A percentile compares a stretch with the other conserved stretches of the same genome.
These are phyloP conservation scores for Heliconius charithonia DNA, from an alignment of 2,888 invertebrate species.

Conservation along the genomic window DNA sequence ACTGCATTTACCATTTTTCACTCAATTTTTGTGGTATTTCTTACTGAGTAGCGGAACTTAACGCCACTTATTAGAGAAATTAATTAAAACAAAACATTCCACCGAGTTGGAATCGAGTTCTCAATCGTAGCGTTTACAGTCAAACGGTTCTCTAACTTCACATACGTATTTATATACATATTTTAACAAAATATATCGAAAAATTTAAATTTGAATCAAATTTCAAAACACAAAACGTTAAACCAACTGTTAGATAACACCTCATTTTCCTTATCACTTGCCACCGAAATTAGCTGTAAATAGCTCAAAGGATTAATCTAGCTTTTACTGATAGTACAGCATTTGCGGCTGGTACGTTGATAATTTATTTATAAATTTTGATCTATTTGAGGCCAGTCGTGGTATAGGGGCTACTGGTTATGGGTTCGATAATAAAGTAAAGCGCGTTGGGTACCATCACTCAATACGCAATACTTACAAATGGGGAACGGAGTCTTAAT, in stretches of 20 bases:
- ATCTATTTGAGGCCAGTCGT: background rate
- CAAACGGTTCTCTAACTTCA: too few species aligned
- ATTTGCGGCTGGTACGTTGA: background rate
- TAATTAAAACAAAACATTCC: too few species aligned
- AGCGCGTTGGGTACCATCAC: background rate
- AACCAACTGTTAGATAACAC: slow-evolving; percentile 22
- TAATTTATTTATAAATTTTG: background rate
- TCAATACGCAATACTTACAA: background rate
- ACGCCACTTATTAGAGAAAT: background rate
- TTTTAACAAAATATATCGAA: background rate
- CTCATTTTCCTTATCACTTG: slow-evolving; percentile 32
- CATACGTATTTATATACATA: too few species aligned
- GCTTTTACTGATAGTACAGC: slow-evolving; percentile 10
- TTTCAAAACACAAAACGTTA: background rate
- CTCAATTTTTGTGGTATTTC: too few species aligned
- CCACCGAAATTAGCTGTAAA: slow-evolving; percentile 32
- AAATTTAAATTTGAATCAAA: background rate
- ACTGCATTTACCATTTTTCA: too few species aligned
- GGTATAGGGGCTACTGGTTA: too few species aligned
- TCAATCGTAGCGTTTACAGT: too few species aligned
- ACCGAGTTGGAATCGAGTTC: too few species aligned
- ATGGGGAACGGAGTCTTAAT: too few species aligned
- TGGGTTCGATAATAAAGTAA: too few species aligned
- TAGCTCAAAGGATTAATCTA: slow-evolving; percentile 23
- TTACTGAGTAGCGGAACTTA: background rate